Evolutionary conservation across 1,140 invertebrate genomes (phyloP), one percentile per base, ranked within the genome.

Genomic region (Dolichoris vasculosae): DNA sequence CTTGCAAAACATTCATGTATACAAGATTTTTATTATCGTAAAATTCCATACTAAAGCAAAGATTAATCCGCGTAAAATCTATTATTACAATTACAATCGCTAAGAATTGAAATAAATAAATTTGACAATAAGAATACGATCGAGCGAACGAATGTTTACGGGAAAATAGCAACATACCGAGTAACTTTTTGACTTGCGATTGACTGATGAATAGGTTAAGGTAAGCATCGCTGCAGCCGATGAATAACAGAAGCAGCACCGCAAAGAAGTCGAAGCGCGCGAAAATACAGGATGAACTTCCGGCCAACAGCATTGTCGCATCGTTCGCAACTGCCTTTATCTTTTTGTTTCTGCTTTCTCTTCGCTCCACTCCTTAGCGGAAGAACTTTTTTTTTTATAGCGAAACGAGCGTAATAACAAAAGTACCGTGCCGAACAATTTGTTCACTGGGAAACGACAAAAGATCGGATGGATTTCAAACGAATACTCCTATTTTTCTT

Each of bases 151-250:
- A 2, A 59, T 59, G 23, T 59, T 23, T 3, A 13, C 1, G 6
- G 55, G 26, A 59, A 13, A 38, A 43, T 43, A n/a, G 8, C 2
- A 4, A 87, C 92, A 95, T 93, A 96, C 96, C 96, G 91, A 96
- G 92, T 87, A 96, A 94, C 92, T 96, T 96, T 94, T 95, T 96
- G 89, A 96, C 95, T 94, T 96, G 96, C 76, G 95, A 94, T 91
- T 96, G 95, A 91, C 95, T 96, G 93, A 96, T 96, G 92, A 96
- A 96, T 89, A 96, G 95, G 91, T 96, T 96, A 86, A 96, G 94
- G 94, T 96, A 95, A 90, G 95, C 94, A 87, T 93, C 89, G 89
- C 89, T 89, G 86, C 82, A 86, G 86, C 91, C 91, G 30, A 90
- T 85, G 26, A 91, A 83, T 30, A 91, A 82, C 38, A 91, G 85